Conservation (phyloP, 1,140 invertebrate genomes). For the Spodoptera frugiperda region DNA sequence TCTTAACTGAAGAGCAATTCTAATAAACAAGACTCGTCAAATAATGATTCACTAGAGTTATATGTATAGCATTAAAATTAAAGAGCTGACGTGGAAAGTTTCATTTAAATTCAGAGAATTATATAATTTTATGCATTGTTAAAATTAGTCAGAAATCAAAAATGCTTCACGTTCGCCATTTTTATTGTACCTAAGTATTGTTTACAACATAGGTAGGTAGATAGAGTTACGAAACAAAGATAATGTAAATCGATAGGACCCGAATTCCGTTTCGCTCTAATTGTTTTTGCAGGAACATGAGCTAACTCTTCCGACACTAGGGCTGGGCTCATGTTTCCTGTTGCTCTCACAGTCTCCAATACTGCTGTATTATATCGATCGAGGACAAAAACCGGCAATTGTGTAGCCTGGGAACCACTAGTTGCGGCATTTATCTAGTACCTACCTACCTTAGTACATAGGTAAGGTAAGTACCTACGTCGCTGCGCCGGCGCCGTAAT, state of each 20-base stretch:
- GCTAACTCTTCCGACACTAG: conserved; percentile 65
- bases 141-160: conserved; percentile 20
- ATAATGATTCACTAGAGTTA: background rate
- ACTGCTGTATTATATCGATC: conserved; percentile 62
- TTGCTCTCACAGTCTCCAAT: conserved; percentile 63
- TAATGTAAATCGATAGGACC: conserved; percentile 58
- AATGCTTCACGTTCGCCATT: background rate
- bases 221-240: conserved; percentile 23
- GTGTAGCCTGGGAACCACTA: conserved; percentile 69
- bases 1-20: background rate
- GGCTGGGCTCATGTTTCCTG: conserved; percentile 77
- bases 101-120: conserved; percentile 8
- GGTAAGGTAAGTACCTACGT: too few species aligned
- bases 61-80: conserved; percentile 2
- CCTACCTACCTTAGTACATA: background rate
- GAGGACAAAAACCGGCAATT: conserved; percentile 73
- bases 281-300: conserved; percentile 63
- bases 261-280: conserved; percentile 71
- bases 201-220: conserved; percentile 21
- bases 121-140: background rate
- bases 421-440: conserved; percentile 23
- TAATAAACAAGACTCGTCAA: conserved; percentile 7
- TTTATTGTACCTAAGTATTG: background rate
- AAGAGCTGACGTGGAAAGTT: conserved; percentile 20
- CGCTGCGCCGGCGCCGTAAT: conserved; percentile 10